Evolutionary conservation across 2,113 vertebrate genomes (phyloP), one percentile per base, ranked within the genome.

Genomic region (Cygnus buccinator): DNA sequence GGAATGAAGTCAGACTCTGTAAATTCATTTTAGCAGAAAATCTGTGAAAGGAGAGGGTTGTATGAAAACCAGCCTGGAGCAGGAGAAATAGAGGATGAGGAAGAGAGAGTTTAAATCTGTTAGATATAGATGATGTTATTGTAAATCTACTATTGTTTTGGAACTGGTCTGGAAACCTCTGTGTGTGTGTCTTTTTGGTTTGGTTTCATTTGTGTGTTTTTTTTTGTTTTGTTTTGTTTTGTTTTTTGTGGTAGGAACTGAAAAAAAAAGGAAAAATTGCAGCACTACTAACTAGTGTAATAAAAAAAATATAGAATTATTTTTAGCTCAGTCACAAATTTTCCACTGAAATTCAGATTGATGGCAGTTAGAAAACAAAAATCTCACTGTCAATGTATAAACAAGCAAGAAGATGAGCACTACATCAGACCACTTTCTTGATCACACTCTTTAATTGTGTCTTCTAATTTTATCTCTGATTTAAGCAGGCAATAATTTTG

Each of bases 281-380:
- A 78, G 44, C 31, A 71, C 39, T 75, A 76, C 23, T 59, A 62
- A 50, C 48, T 81, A 58, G 18, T 75, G 48, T 65, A 65, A 65
- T 29, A 8, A 63, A 25, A 61, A 61, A 63, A 41, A 65, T 12
- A 41, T 41, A 41, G 7, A 65, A 35, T 84, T 82, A 87, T 76
- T 85, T 95, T 76, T 80, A 89, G 65, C 59, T 93, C 81, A 83
- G 43, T 88, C 62, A 90, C 77, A 82, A 93, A 84, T 82, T 91
- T 95, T 50, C 55, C 55, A 83, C 68, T 87, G 76, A 95, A 95
- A 72, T 76, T 80, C 73, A 84, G 43, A 65, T 19, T 62, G 84
- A 84, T 76, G 61, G 65, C 81, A 86, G 92, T 82, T 81, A 82
- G 75, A 79, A 95, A 94, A 70, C 20, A 72, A 66, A 94, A 70